Base-by-base conservation (phyloP, 2,113 vertebrate species). In the Xiphias gladius region DNA sequence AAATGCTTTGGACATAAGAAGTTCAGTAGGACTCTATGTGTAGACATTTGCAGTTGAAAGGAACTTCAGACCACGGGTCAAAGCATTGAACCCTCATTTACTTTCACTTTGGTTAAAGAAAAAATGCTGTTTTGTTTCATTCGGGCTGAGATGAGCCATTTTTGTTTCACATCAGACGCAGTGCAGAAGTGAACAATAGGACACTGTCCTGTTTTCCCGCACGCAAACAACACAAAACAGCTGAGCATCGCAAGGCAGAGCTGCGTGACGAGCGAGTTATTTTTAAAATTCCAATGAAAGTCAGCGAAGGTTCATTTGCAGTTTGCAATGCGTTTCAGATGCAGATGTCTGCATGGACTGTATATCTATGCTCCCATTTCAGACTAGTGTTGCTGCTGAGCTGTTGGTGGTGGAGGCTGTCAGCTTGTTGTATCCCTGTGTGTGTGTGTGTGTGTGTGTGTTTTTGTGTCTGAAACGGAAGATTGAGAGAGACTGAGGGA, bases 221-320 rank as follows among this genome's bases (percentile, higher is more conserved):
- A n/a, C 72, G 22, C 64, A 20, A 78, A 76, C 73, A 73, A 30
- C 28, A 50, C 65, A 73, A 76, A 73, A 77, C 74, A 73, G 57
- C 67, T 54, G 68, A 86, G 72, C 30, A 8, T 35, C 5, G 0
- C 59, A 30, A 58, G 26, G 67, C 76, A 17, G 78, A 48, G 77
- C 74, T 58, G 78, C 73, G 4, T 54, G 76, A 83, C 64, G 28
- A 52, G 26, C 6, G 0, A 50, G 68, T 64, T 80, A 52, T 77
- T 84, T 73, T 78, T 68, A 54, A 66, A 61, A 72, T 52, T 71
- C 63, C 24, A 43, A 71, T 55, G 62, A 66, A 37, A 83, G 63
- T 73, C 55, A 3, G 58, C 17, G 73, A 48, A 13, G 2, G 48
- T 50, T 57, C 24, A 76, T 88, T 79, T 76, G 52, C 30, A 7